phyloP scores from a whole-genome alignment of 2,113 vertebrate species.

The Phoenicopterus ruber region DNA sequence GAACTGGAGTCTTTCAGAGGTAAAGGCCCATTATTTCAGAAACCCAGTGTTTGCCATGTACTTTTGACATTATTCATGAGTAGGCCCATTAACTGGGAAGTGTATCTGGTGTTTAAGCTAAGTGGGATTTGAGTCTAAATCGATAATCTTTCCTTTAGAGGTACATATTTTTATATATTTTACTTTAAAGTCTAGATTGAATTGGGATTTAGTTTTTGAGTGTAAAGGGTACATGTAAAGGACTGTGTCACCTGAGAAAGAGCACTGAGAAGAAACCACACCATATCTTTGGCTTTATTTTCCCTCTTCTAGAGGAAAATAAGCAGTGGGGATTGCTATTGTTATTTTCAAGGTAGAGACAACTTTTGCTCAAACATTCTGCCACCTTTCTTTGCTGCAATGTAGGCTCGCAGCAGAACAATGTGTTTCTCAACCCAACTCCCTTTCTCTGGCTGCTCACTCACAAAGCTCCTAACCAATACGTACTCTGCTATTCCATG shows the following conservation, averaged over 20 bases:
- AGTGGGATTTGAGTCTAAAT: not conserved
- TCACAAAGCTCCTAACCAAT: not conserved
- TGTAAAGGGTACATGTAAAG: not conserved
- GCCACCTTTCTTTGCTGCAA: not conserved
- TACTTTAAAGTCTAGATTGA: not conserved
- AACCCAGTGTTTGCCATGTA: not conserved
- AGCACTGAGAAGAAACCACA: not conserved
- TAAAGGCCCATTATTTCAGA: not conserved
- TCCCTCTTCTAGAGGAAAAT: not conserved
- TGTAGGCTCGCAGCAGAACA: not conserved
- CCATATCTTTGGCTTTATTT: not conserved
- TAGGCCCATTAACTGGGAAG: not conserved
- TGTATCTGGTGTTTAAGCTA: not conserved
- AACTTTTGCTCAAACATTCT: not conserved
- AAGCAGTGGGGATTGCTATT: not conserved
- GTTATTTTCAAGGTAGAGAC: not conserved
- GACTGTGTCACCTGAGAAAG: not conserved
- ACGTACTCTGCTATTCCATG: not conserved
- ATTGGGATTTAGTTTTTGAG: not conserved
- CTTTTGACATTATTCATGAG: not conserved
- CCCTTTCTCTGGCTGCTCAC: not conserved
- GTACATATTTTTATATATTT: not conserved
- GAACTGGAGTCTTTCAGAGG: not conserved
- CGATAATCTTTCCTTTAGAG: not conserved
- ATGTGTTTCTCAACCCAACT: not conserved